Conservation (phyloP, 2,888 invertebrate genomes). For the Aplocera efformata region DNA sequence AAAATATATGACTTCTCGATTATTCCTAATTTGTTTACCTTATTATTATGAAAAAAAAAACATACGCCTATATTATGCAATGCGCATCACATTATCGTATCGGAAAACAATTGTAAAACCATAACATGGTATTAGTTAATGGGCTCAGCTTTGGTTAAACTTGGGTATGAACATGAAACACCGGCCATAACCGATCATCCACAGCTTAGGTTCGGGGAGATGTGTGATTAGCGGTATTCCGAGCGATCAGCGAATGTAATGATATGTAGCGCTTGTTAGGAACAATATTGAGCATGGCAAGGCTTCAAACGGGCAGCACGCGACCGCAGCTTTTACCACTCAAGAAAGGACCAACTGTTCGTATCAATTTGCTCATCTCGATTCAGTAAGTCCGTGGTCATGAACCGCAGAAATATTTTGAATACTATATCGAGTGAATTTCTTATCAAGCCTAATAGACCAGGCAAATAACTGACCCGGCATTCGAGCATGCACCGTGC, state of each 20-base stretch:
- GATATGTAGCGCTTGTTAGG: constrained; percentile 34
- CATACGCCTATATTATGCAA: constrained; percentile 30
- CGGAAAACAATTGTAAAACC: constrained; percentile 32
- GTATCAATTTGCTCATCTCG: too few species aligned
- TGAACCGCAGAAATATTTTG: too few species aligned
- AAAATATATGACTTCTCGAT: constrained; percentile 31
- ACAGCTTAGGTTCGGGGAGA: constrained; percentile 34
- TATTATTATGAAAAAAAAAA: constrained; percentile 19
- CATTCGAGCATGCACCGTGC: too few species aligned
- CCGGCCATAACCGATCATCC: constrained; percentile 39
- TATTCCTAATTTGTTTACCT: constrained; percentile 8
- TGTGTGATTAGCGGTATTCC: constrained; percentile 26
- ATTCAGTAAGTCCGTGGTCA: too few species aligned
- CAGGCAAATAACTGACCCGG: too few species aligned
- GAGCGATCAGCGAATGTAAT: constrained; percentile 33
- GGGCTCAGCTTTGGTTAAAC: constrained; percentile 53
- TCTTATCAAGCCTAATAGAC: background rate
- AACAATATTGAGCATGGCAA: constrained; percentile 36
- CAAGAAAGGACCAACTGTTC: background rate
- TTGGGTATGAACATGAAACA: constrained; percentile 38
- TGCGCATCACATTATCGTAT: constrained; percentile 30
- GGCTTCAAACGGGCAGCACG: constrained; percentile 20
- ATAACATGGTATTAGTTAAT: constrained; percentile 45
- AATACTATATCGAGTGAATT: too few species aligned
- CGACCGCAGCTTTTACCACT: constrained; percentile 1